phyloP scores from a whole-genome alignment of 2,113 vertebrate genomes.

The Ahaetulla prasina region DNA sequence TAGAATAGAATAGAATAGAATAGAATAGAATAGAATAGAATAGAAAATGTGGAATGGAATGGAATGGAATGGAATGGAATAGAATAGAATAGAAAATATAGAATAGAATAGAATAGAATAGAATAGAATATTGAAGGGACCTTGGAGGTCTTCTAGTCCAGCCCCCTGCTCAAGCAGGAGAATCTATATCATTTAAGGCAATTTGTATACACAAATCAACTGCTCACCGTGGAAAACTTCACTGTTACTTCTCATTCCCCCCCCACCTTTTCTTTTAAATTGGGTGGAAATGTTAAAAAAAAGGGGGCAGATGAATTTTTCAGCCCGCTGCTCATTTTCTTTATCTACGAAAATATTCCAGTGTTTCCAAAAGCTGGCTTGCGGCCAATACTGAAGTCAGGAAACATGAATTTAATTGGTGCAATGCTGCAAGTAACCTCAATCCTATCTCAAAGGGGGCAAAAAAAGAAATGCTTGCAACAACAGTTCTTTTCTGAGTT shows the following conservation, averaged over 20 bases:
- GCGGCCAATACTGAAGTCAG: not conserved
- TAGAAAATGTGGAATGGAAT: no score
- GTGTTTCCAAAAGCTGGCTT: not conserved
- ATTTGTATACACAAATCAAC: not conserved
- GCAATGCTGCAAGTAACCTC: not conserved
- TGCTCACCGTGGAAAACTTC: not conserved
- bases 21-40: no score
- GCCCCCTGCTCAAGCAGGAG: no score
- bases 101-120: no score
- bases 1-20: no score
- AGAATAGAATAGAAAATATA: no score
- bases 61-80: no score
- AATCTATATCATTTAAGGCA: not conserved
- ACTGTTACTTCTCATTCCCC: not conserved
- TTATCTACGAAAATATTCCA: not conserved
- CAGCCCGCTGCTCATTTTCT: not conserved
- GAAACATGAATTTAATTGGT: not conserved
- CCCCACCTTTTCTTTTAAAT: not conserved
- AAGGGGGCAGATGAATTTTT: not conserved
- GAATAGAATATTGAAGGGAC: no score
- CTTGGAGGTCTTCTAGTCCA: no score
- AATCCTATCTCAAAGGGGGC: not conserved
- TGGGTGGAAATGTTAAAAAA: not conserved
- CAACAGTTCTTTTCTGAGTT: not conserved
- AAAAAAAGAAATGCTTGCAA: not conserved